These are phyloP conservation scores for Parelbella ahira DNA, from an alignment of 2,888 invertebrate genomes.

Conservation along the genomic window DNA sequence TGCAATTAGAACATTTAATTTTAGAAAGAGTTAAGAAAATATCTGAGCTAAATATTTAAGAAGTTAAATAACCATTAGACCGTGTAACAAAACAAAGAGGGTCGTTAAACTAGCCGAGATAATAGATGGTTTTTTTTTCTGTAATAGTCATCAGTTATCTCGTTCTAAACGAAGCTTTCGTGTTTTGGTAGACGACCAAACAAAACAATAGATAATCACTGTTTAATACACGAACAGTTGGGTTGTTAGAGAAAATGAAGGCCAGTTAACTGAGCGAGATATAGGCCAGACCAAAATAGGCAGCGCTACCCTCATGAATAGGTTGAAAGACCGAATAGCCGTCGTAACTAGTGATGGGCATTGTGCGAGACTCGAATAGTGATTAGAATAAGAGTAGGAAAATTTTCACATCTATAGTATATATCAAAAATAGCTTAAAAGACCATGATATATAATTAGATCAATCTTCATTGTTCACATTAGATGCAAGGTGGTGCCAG, in stretches of 20 bases:
- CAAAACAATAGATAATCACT: neutral
- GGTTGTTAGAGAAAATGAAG: conserved; percentile 13
- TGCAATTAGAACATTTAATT: too few relatives aligned
- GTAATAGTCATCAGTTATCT: too few relatives aligned
- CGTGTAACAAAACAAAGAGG: neutral
- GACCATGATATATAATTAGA: too few relatives aligned
- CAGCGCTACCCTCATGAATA: conserved; percentile 47
- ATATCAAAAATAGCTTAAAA: too few relatives aligned
- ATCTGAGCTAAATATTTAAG: too few relatives aligned
- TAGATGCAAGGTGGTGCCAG: too few relatives aligned
- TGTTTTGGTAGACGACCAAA: conserved; percentile 3
- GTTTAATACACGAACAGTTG: neutral
- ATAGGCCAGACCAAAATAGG: conserved; percentile 37
- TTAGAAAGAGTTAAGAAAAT: too few relatives aligned
- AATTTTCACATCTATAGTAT: too few relatives aligned
- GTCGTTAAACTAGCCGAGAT: conserved; percentile 16
- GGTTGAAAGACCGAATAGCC: conserved; percentile 42
- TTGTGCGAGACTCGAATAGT: too few relatives aligned
- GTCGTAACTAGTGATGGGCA: conserved; percentile 28
- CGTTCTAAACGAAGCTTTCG: conserved; percentile 18
- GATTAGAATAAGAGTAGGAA: too few relatives aligned
- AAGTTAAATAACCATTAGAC: conserved; percentile 5
- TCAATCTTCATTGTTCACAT: too few relatives aligned
- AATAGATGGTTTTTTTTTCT: conserved; percentile 4
- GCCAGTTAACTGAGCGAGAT: conserved; percentile 21